Base-by-base conservation (phyloP, 2,113 vertebrate genomes). In the Macquaria australasica region DNA sequence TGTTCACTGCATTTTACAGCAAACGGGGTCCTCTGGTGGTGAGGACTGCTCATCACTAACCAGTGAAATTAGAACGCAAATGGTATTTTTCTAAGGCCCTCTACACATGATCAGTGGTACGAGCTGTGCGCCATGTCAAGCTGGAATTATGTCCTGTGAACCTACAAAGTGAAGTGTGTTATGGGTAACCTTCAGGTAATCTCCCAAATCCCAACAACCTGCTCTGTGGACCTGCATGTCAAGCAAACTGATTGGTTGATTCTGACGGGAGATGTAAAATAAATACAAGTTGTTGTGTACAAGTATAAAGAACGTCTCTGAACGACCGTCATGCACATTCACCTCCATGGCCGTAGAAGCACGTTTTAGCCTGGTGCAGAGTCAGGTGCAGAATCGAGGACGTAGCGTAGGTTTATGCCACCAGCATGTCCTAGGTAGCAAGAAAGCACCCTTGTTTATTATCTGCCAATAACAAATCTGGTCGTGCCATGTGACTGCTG, bases 41-140 rank as follows among this genome's bases (percentile, higher is more conserved):
- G 25, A 53, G 31, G 12, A 48, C 25, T 50, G 34, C 25, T 34
- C 41, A 59, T 37, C 56, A 28, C 31, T 23, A 25, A 10, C 21
- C n/a, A 20, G 21, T n/a, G 4, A 16, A 48, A 51, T 9, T 23
- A 23, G 21, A 31, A 31, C 18, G 55, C 1, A 23, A n/a, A 9
- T 6, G 8, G 14, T 51, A 3, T 39, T 68, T 39, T 58, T 39
- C 21, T 25, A 21, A 4, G 18, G 16, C 58, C 67, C 34, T 77
- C 59, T 21, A 43, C 67, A 77, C 84, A 55, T 21, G 59, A 77
- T 67, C 84, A 43, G 72, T 25, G 23, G 77, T 37, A 20, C 4
- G 8, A n/a, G 15, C 58, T 34, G 23, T 48, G 25, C 5, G 1
- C 8, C 21, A n/a, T 37, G 58, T n/a, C n/a, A 15, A 39, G 34